These are phyloP conservation scores for Pseudochirops corinnae DNA, from an alignment of 2,797 vertebrate species.

Conservation along the genomic window DNA sequence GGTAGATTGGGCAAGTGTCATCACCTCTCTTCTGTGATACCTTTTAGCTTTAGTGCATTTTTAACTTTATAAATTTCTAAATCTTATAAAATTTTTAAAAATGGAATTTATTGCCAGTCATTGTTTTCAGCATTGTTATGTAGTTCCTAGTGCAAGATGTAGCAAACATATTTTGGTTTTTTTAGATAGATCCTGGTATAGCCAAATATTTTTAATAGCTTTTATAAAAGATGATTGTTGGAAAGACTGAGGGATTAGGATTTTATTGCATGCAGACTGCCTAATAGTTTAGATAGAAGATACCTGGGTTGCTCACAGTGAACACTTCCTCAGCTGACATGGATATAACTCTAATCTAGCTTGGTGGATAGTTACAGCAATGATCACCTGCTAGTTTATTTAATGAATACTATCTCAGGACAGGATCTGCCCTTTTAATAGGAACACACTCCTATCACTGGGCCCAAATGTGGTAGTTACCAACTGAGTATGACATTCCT, in stretches of 20 bases:
- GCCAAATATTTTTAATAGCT: neutral
- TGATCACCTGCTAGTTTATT: neutral
- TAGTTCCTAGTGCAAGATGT: neutral
- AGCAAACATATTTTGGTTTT: neutral
- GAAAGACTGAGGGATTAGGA: neutral
- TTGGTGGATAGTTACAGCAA: neutral
- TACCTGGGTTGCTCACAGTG: neutral
- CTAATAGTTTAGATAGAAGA: neutral
- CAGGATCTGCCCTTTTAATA: neutral
- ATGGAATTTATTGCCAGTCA: neutral
- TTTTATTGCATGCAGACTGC: neutral
- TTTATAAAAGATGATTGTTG: neutral
- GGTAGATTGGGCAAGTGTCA: neutral
- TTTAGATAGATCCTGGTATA: neutral
- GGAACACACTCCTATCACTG: neutral
- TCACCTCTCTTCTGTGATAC: neutral
- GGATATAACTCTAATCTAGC: neutral
- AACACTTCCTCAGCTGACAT: neutral
- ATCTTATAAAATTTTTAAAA: neutral
- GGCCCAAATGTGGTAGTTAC: neutral
- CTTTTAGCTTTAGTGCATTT: neutral
- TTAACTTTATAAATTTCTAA: neutral
- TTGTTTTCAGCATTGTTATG: neutral
- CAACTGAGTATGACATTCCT: neutral
- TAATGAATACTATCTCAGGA: neutral